Evolutionary conservation across 2,888 invertebrate species (phyloP).

Genomic region (Caenorhabditis imperialis): DNA sequence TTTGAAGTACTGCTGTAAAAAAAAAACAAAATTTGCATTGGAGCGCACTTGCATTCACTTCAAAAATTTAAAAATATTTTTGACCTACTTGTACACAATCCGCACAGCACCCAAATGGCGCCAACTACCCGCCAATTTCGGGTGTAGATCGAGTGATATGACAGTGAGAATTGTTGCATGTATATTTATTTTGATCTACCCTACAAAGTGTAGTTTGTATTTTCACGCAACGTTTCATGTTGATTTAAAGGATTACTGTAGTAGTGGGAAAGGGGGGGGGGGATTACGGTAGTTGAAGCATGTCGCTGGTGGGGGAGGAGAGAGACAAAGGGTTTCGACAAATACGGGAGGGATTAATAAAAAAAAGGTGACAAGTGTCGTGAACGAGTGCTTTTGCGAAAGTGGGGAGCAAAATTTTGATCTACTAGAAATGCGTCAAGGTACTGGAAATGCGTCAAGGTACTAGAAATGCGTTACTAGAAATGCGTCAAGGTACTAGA

Average conservation of each 20-base stretch:
- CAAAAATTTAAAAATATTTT: neutral
- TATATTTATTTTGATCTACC: neutral
- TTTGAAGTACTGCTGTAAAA: slow-evolving; percentile 87
- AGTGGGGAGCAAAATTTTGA: no score
- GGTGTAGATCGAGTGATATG: slow-evolving; percentile 76
- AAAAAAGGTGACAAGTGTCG: slow-evolving; percentile 5
- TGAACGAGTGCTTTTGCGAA: slow-evolving; percentile 6
- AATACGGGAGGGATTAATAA: neutral
- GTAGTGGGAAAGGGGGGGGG: neutral
- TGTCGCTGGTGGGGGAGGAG: slow-evolving; percentile 8
- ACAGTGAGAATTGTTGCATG: slow-evolving; percentile 65
- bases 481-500: no score
- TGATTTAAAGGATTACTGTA: slow-evolving; percentile 41
- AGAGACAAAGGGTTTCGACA: neutral
- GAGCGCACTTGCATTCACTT: neutral
- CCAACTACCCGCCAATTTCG: slow-evolving; percentile 86
- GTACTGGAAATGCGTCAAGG: no score
- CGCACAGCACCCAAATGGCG: slow-evolving; percentile 97
- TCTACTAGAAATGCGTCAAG: no score
- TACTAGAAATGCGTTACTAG: no score
- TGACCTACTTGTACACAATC: slow-evolving; percentile 83
- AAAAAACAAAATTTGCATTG: neutral
- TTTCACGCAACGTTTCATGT: no score
- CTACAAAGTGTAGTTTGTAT: neutral
- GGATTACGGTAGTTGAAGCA: slow-evolving; percentile 51